Conservation (phyloP, 30 jellyfish, hydroid and myxozoan genomes). For the Pelagia noctiluca region DNA sequence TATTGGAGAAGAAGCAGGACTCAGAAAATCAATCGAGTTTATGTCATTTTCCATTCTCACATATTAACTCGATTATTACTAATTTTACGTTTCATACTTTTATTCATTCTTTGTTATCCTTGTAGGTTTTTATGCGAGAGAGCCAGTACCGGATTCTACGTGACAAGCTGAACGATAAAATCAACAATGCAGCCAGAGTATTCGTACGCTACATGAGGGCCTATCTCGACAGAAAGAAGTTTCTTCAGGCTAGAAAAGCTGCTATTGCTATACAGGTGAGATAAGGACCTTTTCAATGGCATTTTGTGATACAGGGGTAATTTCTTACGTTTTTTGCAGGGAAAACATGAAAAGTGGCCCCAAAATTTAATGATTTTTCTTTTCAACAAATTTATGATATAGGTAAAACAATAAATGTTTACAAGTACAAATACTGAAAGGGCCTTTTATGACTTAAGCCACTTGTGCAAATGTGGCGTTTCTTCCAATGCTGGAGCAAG, state of each 20-base stretch:
- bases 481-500: too few species aligned
- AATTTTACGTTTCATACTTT: too few species aligned
- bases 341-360: too few species aligned
- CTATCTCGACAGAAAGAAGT: constrained; percentile 58
- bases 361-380: too few species aligned
- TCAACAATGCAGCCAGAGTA: constrained; percentile 80
- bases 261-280: constrained; percentile 84
- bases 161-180: constrained; percentile 67
- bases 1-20: too few species aligned
- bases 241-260: constrained; percentile 48
- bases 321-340: constrained; percentile 6
- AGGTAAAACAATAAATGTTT: too few species aligned
- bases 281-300: not conserved
- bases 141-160: constrained; percentile 87
- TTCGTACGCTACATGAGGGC: constrained; percentile 80
- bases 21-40: too few species aligned
- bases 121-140: constrained; percentile 97
- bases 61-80: too few species aligned
- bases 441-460: too few species aligned
- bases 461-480: too few species aligned
- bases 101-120: not conserved
- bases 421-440: too few species aligned
- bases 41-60: not conserved
- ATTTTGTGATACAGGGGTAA: not conserved
- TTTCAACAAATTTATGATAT: too few species aligned